Percentiles rank a stretch among this genome's conserved stretches.
Conservation (phyloP, 2,113 vertebrate genomes). For the Acanthisitta chloris region DNA sequence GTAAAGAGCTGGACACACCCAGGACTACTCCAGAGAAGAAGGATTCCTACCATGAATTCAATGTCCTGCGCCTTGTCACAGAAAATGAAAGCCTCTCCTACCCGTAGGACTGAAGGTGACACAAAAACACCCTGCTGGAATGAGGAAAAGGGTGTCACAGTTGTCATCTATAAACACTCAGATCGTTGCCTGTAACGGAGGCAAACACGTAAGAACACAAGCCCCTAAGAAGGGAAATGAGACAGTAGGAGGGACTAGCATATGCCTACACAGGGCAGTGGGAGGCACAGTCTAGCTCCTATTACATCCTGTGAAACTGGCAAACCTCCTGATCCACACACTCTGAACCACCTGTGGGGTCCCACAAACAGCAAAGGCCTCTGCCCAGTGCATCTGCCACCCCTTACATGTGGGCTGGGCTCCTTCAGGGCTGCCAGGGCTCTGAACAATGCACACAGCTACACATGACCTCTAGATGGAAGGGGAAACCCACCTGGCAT, state of each 20-base stretch:
- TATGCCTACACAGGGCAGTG: not conserved
- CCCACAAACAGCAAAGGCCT: not conserved
- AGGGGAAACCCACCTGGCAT: not conserved
- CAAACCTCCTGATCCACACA: not conserved
- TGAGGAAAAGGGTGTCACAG: not conserved
- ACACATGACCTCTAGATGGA: not conserved
- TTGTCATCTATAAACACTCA: not conserved
- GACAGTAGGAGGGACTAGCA: not conserved
- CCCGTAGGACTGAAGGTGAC: not conserved
- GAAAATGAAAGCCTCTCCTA: not conserved
- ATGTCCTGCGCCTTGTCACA: not conserved
- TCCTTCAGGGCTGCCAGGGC: not conserved
- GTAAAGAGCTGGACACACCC: not conserved
- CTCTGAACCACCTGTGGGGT: accelerated
- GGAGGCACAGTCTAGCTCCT: not conserved
- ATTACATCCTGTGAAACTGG: not conserved
- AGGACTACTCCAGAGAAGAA: not conserved
- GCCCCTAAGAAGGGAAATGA: not conserved
- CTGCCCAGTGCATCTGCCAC: accelerated
- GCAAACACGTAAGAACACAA: not conserved
- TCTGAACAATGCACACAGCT: accelerated
- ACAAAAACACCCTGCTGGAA: not conserved
- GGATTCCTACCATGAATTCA: not conserved
- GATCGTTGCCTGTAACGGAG: not conserved
- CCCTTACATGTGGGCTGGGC: accelerated